Conservation (phyloP, 1,140 invertebrate genomes). For the Trachelipus rathkii region DNA sequence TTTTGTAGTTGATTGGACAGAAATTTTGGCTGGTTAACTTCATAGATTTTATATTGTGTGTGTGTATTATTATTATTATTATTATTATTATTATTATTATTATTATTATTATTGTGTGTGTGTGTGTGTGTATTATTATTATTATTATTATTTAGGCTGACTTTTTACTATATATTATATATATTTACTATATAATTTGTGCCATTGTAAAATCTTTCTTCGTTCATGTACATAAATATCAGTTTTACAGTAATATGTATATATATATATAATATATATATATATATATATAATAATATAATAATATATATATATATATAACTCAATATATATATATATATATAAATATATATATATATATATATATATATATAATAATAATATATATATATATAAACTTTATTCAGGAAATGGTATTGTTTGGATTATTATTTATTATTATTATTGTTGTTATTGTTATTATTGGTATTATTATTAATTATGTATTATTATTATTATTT, state of each 20-base stretch:
- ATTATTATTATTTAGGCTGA: not conserved
- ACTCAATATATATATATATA: not conserved
- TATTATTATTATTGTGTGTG: not conserved
- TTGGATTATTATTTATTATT: too few species aligned
- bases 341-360: not conserved
- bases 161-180: too few species aligned
- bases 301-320: not conserved
- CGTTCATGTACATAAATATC: not conserved
- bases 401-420: too few species aligned
- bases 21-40: slow-evolving; percentile 74
- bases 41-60: slow-evolving; percentile 13
- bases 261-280: not conserved
- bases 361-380: not conserved
- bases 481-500: too few species aligned
- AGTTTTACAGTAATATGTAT: not conserved
- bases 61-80: not conserved
- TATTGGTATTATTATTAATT: too few species aligned
- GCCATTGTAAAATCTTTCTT: not conserved
- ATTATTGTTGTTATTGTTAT: too few species aligned
- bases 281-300: not conserved
- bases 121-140: too few species aligned
- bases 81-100: not conserved
- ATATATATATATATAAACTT: not conserved
- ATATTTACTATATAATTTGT: not conserved
- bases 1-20: slow-evolving; percentile 86